Conservation (phyloP, 2,888 invertebrate species). For the Platycheirus rosarum region DNA sequence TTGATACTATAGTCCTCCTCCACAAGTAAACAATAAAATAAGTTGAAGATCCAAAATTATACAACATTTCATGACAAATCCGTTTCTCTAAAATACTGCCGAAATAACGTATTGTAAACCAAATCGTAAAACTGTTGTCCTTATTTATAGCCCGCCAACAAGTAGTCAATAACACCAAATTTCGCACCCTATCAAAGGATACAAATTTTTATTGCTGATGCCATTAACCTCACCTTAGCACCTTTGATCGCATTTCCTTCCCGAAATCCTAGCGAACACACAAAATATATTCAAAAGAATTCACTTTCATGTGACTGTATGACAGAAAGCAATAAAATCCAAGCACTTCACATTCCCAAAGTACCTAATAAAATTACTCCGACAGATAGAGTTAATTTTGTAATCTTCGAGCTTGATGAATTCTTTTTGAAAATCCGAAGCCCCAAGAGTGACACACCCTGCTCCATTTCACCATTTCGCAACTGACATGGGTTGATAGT, state of each 20-base stretch:
- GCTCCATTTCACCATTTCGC: slow-evolving; percentile 31
- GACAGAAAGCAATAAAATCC: slow-evolving; percentile 21
- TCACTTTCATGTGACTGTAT: not conserved
- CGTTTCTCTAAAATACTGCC: too few relatives aligned
- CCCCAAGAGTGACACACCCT: slow-evolving; percentile 48
- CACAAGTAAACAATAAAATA: too few relatives aligned
- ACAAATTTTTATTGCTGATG: slow-evolving; percentile 2
- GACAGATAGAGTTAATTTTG: slow-evolving; percentile 41
- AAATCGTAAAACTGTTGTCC: too few relatives aligned
- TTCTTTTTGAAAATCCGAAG: slow-evolving; percentile 20
- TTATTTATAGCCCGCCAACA: too few relatives aligned
- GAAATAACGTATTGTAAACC: too few relatives aligned
- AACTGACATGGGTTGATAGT: slow-evolving; percentile 58
- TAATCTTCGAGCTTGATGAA: slow-evolving; percentile 48
- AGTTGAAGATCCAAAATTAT: too few relatives aligned
- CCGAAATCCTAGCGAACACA: not conserved
- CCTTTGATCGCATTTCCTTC: not conserved
- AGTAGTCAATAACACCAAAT: too few relatives aligned
- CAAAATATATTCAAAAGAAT: slow-evolving; percentile 26
- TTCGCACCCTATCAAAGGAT: too few relatives aligned
- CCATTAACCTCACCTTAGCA: slow-evolving; percentile 15
- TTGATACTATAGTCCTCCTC: too few relatives aligned
- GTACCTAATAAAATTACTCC: slow-evolving; percentile 39
- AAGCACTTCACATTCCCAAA: slow-evolving; percentile 23
- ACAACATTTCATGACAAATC: too few relatives aligned